These are phyloP conservation scores for Dryocosmus kuriphilus DNA, from an alignment of 2,888 invertebrate species.

Conservation along the genomic window DNA sequence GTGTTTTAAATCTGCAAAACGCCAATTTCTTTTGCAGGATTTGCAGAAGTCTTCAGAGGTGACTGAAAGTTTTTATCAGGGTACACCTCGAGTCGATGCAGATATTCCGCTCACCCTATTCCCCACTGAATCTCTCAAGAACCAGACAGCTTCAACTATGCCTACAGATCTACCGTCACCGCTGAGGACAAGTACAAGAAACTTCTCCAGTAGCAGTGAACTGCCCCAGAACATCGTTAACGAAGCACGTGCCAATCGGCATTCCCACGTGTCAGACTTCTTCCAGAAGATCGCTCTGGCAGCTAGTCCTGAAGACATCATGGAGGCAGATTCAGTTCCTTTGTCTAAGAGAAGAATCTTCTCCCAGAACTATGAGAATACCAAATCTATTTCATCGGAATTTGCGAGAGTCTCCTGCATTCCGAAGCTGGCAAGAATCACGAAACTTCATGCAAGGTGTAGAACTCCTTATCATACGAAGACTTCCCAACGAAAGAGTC, in stretches of 20 bases:
- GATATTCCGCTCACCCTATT: conserved; percentile 73
- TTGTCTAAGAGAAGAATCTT: conserved; percentile 59
- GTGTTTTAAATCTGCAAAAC: conserved; percentile 68
- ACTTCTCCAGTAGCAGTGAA: conserved; percentile 64
- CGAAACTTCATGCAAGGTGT: conserved; percentile 69
- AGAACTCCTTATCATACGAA: conserved; percentile 72
- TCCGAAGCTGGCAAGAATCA: conserved; percentile 71
- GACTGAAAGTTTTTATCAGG: conserved; percentile 73
- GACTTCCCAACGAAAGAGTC: conserved; percentile 53
- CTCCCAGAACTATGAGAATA: conserved; percentile 59
- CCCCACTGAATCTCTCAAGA: conserved; percentile 46
- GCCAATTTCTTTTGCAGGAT: conserved; percentile 69
- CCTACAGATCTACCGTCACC: conserved; percentile 68
- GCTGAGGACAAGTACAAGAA: conserved; percentile 55
- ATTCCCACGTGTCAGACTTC: conserved; percentile 75
- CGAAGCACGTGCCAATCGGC: conserved; percentile 72
- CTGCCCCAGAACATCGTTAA: conserved; percentile 72
- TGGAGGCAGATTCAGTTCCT: conserved; percentile 73
- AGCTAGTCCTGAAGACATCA: conserved; percentile 75
- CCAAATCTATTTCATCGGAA: conserved; percentile 55
- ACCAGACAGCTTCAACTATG: conserved; percentile 65
- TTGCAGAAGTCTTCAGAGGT: conserved; percentile 62
- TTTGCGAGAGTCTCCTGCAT: conserved; percentile 60
- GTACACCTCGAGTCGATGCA: conserved; percentile 73
- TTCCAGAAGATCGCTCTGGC: conserved; percentile 75